Conservation (phyloP, 2,888 invertebrate species). For the Nomada fabriciana region DNA sequence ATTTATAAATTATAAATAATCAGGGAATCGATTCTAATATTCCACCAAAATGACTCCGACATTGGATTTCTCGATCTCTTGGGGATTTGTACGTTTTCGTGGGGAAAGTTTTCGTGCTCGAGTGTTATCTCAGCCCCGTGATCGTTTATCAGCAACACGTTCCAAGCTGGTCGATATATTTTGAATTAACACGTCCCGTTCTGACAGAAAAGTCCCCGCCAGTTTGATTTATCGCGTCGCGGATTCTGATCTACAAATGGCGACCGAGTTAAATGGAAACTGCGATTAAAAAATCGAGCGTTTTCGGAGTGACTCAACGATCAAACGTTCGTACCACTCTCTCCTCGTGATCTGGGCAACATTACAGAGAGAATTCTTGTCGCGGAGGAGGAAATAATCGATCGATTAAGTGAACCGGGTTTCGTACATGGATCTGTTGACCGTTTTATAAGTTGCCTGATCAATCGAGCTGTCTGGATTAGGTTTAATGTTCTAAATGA, state of each 20-base stretch:
- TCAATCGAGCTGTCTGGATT: constrained; percentile 37
- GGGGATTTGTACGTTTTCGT: neutral
- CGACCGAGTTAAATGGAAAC: constrained; percentile 12
- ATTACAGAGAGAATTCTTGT: constrained; percentile 15
- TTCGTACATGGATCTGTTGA: neutral
- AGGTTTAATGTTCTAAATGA: constrained; percentile 16
- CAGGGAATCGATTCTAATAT: neutral
- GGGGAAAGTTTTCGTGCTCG: constrained; percentile 18
- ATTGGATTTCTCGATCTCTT: neutral
- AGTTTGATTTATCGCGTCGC: constrained; percentile 50
- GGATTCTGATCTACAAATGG: constrained; percentile 1
- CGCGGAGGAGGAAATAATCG: constrained; percentile 8
- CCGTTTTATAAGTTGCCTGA: constrained; percentile 11
- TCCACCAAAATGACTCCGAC: too few species aligned
- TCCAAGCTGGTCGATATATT: constrained; percentile 47
- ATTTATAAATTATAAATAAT: neutral
- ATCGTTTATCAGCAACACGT: constrained; percentile 42
- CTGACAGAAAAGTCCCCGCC: constrained; percentile 38
- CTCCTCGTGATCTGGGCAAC: neutral
- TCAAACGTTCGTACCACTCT: constrained; percentile 31
- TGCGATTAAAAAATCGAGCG: constrained; percentile 17
- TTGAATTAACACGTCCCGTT: constrained; percentile 58
- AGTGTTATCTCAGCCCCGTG: constrained; percentile 22
- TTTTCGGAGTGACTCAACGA: constrained; percentile 44
- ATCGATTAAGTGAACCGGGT: constrained; percentile 25